phyloP scores from a whole-genome alignment of 2,113 vertebrate species.

The Leptodactylus fuscus region DNA sequence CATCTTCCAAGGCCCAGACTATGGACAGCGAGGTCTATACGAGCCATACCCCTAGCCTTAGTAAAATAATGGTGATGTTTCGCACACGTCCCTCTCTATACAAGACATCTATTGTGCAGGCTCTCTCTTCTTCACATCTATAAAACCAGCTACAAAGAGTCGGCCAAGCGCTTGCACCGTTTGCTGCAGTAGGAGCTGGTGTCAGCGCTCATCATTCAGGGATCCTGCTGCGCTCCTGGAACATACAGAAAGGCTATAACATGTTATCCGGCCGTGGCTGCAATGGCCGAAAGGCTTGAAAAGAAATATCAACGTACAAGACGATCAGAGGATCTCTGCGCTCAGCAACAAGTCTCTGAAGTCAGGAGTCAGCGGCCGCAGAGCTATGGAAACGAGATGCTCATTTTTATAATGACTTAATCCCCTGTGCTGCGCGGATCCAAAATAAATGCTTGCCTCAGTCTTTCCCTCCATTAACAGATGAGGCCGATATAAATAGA shows the following conservation, averaged over 20 bases:
- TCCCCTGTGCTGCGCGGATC: neutral
- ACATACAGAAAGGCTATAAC: neutral
- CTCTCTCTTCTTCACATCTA: too few species aligned
- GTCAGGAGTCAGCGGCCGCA: neutral
- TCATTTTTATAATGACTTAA: constrained; percentile 42
- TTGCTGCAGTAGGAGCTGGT: neutral
- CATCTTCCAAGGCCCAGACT: too few species aligned
- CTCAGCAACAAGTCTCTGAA: constrained; percentile 5
- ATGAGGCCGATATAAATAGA: constrained; percentile 30
- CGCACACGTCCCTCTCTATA: too few species aligned
- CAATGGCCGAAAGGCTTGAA: neutral
- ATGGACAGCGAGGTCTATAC: too few species aligned
- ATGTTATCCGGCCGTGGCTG: neutral
- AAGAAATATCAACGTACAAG: neutral
- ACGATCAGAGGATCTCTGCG: constrained; percentile 1
- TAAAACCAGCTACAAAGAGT: neutral
- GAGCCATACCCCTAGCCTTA: too few species aligned
- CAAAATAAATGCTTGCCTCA: neutral
- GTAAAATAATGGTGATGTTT: too few species aligned
- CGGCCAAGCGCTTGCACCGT: neutral
- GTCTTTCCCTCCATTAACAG: constrained; percentile 51
- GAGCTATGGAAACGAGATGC: neutral
- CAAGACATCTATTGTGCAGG: too few species aligned
- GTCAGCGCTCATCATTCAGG: neutral
- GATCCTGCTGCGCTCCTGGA: constrained; percentile 1